These are phyloP conservation scores for Gambelia wislizenii DNA, from an alignment of 2,797 vertebrate species.

Conservation along the genomic window DNA sequence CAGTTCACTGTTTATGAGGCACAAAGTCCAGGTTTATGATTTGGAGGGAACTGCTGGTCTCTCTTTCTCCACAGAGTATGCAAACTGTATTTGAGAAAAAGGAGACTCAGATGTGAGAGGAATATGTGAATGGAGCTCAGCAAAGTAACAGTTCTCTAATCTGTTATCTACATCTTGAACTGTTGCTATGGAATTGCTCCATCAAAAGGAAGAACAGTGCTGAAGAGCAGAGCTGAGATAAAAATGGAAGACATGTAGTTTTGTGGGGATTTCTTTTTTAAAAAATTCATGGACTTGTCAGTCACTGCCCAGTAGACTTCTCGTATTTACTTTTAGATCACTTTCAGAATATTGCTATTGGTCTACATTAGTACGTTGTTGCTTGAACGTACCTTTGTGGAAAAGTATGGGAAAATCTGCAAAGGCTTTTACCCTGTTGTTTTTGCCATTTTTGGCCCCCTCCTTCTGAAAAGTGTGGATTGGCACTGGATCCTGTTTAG, in stretches of 20 bases:
- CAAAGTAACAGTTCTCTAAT: constrained; percentile 22
- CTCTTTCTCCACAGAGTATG: constrained; percentile 18
- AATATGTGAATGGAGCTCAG: constrained; percentile 13
- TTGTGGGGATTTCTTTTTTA: background rate
- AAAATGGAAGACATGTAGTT: background rate
- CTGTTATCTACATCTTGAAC: background rate
- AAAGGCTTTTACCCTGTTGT: no score
- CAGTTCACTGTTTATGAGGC: background rate
- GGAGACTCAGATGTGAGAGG: background rate
- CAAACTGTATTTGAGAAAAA: constrained; percentile 16
- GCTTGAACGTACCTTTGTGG: background rate
- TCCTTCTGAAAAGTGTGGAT: no score
- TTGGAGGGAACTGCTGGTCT: background rate
- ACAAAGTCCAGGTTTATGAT: background rate
- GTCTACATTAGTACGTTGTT: background rate
- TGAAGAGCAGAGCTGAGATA: background rate
- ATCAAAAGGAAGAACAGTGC: constrained; percentile 26
- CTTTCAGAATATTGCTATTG: background rate
- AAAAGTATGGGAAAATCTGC: no score
- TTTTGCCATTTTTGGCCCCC: no score
- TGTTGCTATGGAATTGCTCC: constrained; percentile 34
- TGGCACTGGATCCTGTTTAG: no score
- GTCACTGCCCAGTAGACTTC: background rate
- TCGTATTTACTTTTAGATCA: background rate
- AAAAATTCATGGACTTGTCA: background rate